These are phyloP conservation scores for Cladopsammia gracilis DNA, from an alignment of 64 coral and sea anemone species.

Conservation along the genomic window DNA sequence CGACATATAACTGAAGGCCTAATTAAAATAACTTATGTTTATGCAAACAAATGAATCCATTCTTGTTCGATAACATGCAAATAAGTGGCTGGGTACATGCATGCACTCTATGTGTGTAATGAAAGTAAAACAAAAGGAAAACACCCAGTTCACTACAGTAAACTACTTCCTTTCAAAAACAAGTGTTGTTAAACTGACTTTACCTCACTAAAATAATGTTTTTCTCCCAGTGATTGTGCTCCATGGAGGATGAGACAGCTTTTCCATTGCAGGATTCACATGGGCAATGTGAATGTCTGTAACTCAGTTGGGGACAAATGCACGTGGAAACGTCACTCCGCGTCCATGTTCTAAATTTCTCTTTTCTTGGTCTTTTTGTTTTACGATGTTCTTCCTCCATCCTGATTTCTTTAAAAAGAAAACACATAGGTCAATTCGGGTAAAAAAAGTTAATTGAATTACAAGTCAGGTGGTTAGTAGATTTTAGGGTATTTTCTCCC, in stretches of 20 bases:
- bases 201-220: conserved; percentile 8
- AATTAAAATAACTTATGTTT: too few species aligned
- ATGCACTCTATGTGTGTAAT: too few species aligned
- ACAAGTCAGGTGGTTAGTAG: too few species aligned
- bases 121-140: background rate
- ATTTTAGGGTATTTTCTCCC: too few species aligned
- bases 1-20: too few species aligned
- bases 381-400: conserved; percentile 7
- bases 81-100: background rate
- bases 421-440: too few species aligned
- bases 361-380: background rate
- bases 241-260: conserved; percentile 7
- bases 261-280: conserved; percentile 38
- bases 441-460: too few species aligned
- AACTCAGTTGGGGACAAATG: background rate
- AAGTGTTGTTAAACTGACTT: background rate
- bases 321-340: conserved; percentile 13
- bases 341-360: background rate
- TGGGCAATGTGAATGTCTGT: conserved; percentile 43
- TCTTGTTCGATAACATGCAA: background rate
- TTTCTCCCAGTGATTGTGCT: conserved; percentile 38
- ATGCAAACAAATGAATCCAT: too few species aligned
- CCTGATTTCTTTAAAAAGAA: background rate
- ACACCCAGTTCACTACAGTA: too few species aligned
- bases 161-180: too few species aligned